Evolutionary conservation across 2,113 vertebrate genomes (phyloP).

Genomic region (Meles meles): DNA sequence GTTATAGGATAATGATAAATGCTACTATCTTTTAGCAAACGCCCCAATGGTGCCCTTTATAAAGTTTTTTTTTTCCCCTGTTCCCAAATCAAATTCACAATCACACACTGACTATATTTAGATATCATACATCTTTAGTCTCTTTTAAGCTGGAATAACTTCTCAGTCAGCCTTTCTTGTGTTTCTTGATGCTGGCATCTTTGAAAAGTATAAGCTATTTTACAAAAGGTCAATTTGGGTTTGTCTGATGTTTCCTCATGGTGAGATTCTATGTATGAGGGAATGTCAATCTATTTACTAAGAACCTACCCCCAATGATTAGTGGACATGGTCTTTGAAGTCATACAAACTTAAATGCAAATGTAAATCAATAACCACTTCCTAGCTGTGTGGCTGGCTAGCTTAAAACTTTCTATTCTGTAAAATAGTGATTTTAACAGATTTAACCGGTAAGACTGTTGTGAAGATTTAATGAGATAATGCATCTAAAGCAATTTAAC

Average conservation of each 20-base stretch:
- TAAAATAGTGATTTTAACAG: not conserved
- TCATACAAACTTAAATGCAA: slow-evolving; percentile 14
- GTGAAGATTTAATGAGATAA: slow-evolving; percentile 1
- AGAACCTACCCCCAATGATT: not conserved
- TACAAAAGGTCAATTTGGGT: not conserved
- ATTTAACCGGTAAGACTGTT: not conserved
- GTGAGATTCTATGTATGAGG: not conserved
- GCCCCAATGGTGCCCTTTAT: not conserved
- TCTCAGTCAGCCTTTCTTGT: not conserved
- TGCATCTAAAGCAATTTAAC: not conserved
- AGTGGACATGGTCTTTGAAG: not conserved
- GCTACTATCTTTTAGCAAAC: not conserved
- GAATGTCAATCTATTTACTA: not conserved
- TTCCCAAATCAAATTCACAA: not conserved
- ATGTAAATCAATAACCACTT: slow-evolving; percentile 38
- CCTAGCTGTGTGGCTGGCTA: not conserved
- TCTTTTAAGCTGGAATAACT: not conserved
- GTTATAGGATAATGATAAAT: slow-evolving; percentile 1
- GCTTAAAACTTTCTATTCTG: not conserved
- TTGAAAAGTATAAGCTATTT: not conserved
- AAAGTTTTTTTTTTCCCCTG: not conserved
- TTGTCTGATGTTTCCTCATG: not conserved
- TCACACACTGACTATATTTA: not conserved
- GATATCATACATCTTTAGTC: not conserved
- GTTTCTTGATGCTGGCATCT: not conserved